Conservation (phyloP, 2,797 vertebrate species). For the Gephyroberyx darwinii region DNA sequence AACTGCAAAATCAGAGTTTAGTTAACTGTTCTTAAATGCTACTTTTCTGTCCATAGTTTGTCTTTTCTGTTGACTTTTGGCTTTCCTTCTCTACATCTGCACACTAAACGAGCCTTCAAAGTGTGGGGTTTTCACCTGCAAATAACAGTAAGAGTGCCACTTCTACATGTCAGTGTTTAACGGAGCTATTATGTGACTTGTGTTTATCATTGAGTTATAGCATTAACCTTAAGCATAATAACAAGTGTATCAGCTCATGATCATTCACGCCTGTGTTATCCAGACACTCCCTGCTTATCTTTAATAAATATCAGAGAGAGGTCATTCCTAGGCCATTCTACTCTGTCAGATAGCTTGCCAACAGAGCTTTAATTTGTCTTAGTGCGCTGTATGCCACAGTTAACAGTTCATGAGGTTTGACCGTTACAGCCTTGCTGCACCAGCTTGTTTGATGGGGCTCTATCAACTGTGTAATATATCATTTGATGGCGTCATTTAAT, state of each 20-base stretch:
- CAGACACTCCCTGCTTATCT: conserved; percentile 68
- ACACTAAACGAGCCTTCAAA: conserved; percentile 60
- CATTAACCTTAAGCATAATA: conserved; percentile 61
- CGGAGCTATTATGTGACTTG: conserved; percentile 54
- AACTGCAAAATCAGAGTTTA: not conserved
- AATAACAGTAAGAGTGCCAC: conserved; percentile 61
- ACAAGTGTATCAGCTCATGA: conserved; percentile 67
- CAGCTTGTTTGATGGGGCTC: not conserved
- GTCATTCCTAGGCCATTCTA: conserved; percentile 48
- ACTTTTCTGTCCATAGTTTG: not conserved
- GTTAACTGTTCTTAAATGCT: not conserved
- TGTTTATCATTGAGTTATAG: conserved; percentile 68
- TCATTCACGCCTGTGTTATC: conserved; percentile 62
- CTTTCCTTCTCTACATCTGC: conserved; percentile 32
- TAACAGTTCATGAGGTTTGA: not conserved
- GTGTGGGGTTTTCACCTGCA: conserved; percentile 50
- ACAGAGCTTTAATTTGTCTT: conserved; percentile 1
- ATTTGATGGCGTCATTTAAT: not conserved
- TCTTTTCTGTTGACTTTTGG: conserved; percentile 34
- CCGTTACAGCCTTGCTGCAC: conserved; percentile 8
- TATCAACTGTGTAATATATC: not conserved
- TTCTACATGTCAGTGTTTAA: conserved; percentile 59
- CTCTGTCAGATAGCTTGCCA: conserved; percentile 25
- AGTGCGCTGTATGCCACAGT: not conserved
- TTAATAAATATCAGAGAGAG: conserved; percentile 62